Evolutionary conservation across 2,113 vertebrate genomes (phyloP), one percentile per base, ranked within the genome.

Genomic region (Pelmatolapia mariae): DNA sequence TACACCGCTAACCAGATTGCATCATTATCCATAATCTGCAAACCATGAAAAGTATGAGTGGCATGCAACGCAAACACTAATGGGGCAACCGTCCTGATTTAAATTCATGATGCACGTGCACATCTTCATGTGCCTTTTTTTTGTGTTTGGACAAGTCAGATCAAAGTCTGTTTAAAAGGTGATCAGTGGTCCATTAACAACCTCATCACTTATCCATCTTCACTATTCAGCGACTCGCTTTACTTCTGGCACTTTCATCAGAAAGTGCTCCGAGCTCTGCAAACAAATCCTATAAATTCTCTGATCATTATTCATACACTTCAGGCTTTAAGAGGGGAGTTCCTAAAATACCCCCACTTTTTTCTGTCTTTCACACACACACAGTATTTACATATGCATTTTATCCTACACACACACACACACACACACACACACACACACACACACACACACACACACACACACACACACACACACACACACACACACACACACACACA

Each of bases 251-350:
- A 82, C 73, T 71, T 83, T 59, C 10, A 78, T 53, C 31, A 63
- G 63, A 66, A 80, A 78, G 59, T 11, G 5, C 84, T 88, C 71
- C 53, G n/a, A 80, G 80, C 73, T 81, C 86, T 40, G 43, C 81
- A 90, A 91, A 89, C 90, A 89, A 84, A 83, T 88, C 68, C 43
- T 57, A 38, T 68, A 68, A 83, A 89, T 85, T 79, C n/a, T 61
- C 31, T 87, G 31, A 91, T 92, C 87, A 90, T 88, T 87, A 94
- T 93, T 93, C 90, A 92, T 83, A 57, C 57, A 83, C 31, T 86
- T 91, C 38, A 83, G 54, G 79, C 59, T 83, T 87, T 82, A 84
- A 29, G 11, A 43, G 56, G 33, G 53, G 15, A 90, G 68, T 56
- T 79, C 38, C 85, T 89, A 90, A 91, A 90, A 91, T 89, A 76